These are phyloP conservation scores for Nemotelus pantherinus DNA, from an alignment of 2,888 invertebrate genomes.

Conservation along the genomic window DNA sequence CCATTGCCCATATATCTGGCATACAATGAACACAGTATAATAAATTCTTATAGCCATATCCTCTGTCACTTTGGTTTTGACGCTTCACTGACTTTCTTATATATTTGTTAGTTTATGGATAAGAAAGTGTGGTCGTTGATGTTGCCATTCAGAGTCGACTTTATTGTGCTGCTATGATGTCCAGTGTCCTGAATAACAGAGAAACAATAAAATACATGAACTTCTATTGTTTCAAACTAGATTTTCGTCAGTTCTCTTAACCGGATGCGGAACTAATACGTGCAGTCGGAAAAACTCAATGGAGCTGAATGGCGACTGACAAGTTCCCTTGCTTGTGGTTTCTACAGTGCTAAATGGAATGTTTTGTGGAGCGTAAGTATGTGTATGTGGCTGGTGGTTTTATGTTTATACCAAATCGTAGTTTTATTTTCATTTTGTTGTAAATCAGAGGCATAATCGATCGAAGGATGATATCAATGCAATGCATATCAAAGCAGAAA, in stretches of 20 bases:
- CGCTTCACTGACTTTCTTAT: conserved; percentile 55
- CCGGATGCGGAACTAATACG: conserved; percentile 16
- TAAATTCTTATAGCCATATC: conserved; percentile 57
- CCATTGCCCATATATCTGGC: background rate
- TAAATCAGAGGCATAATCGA: too few relatives aligned
- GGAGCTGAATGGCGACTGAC: background rate
- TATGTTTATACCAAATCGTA: too few relatives aligned
- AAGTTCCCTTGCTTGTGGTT: too few relatives aligned
- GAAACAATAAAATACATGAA: conserved; percentile 24
- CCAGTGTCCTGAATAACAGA: background rate
- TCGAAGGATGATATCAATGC: too few relatives aligned
- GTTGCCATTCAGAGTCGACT: conserved; percentile 27
- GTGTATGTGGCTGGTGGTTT: too few relatives aligned
- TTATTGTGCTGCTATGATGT: conserved; percentile 3
- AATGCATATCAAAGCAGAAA: too few relatives aligned
- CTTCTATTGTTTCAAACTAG: conserved; percentile 35
- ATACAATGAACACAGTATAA: conserved; percentile 50
- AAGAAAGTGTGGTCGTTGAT: conserved; percentile 22
- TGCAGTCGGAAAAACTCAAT: background rate
- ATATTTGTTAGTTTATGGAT: conserved; percentile 49
- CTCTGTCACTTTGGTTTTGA: conserved; percentile 56
- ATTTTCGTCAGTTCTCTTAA: background rate
- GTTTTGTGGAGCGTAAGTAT: too few relatives aligned
- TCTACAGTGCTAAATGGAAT: too few relatives aligned
- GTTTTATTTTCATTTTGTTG: too few relatives aligned